Evolutionary conservation across 1,140 invertebrate species (phyloP).

Genomic region (Sinella curviseta): DNA sequence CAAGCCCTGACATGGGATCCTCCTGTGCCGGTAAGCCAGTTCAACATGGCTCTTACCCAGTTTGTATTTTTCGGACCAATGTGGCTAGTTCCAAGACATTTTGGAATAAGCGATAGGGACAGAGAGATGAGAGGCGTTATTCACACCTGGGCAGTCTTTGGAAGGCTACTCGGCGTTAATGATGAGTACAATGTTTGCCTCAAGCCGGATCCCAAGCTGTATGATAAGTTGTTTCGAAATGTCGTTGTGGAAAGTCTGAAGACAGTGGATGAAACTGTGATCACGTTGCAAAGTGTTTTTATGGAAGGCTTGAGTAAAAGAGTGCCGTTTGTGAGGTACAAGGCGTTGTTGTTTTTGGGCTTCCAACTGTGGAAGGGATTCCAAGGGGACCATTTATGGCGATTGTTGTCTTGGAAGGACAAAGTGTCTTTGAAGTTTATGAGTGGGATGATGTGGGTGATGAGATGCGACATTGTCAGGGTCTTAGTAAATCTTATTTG

Average conservation of each 20-base stretch:
- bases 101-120: conserved; percentile 29
- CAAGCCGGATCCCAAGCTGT: conserved; percentile 32
- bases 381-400: conserved; percentile 23
- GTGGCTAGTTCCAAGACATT: conserved; percentile 21
- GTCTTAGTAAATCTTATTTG: background rate
- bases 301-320: conserved; percentile 2
- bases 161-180: conserved; percentile 38
- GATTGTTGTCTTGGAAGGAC: conserved; percentile 22
- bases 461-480: background rate
- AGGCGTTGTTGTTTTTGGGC: conserved; percentile 20
- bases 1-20: conserved; percentile 34
- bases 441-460: background rate
- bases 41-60: conserved; percentile 44
- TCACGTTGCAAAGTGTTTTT: conserved; percentile 28
- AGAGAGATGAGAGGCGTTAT: conserved; percentile 38
- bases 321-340: conserved; percentile 10
- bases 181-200: conserved; percentile 45
- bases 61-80: conserved; percentile 40
- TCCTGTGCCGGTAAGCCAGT: conserved; percentile 38
- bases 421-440: background rate
- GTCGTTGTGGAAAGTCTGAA: conserved; percentile 40
- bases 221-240: conserved; percentile 28
- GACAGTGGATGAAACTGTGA: conserved; percentile 26
- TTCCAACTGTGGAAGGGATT: background rate
- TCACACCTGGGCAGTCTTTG: conserved; percentile 42